Conservation (phyloP, 2,113 vertebrate species). For the Apaloderma vittatum region DNA sequence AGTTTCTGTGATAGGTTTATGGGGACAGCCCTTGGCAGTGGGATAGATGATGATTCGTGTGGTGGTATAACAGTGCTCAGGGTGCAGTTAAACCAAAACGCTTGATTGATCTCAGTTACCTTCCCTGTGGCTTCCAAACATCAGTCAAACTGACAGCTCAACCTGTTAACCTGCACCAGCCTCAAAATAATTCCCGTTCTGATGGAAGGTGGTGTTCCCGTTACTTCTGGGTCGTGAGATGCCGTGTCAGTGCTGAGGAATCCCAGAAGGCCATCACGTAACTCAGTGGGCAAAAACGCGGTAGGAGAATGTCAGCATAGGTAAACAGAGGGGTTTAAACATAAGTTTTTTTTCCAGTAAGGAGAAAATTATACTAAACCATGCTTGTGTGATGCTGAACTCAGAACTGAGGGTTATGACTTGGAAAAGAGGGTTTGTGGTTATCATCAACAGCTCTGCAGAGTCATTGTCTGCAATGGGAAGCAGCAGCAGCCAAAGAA, state of each 20-base stretch:
- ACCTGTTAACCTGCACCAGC: neutral
- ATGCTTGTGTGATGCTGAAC: neutral
- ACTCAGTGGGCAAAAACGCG: neutral
- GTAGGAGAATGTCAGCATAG: neutral
- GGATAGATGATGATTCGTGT: neutral
- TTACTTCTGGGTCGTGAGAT: neutral
- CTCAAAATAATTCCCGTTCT: neutral
- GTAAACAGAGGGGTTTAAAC: slow-evolving; percentile 18
- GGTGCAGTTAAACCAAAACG: neutral
- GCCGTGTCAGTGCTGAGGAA: slow-evolving; percentile 10
- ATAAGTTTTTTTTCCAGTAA: slow-evolving; percentile 4
- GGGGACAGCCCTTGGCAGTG: neutral
- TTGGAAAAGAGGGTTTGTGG: neutral
- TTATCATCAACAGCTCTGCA: neutral
- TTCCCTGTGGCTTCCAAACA: neutral
- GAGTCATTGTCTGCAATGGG: neutral
- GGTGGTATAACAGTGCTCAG: neutral
- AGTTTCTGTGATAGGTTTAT: neutral
- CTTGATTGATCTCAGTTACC: neutral
- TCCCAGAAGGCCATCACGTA: neutral
- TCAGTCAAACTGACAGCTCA: neutral
- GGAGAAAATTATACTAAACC: neutral
- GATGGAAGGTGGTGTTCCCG: neutral
- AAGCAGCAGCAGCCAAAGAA: neutral
- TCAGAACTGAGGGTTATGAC: neutral